Base-by-base conservation (phyloP, 2,888 invertebrate genomes). In the Lepas anatifera region DNA sequence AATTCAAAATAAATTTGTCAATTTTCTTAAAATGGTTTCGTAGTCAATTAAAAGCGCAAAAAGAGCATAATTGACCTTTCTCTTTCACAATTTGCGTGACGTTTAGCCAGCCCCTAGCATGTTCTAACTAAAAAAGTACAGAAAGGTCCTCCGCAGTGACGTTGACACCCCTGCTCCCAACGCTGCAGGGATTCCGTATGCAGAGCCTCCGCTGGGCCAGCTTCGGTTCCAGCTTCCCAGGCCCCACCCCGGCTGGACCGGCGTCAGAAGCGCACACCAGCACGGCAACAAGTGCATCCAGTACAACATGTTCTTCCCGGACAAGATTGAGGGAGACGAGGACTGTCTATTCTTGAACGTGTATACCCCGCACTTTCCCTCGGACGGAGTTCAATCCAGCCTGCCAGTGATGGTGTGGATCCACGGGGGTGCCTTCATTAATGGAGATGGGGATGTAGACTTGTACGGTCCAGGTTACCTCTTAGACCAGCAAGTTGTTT, bases 311-410 rank as follows among this genome's bases (percentile, higher is more conserved):
- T 29, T 52, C 13, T n/a, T 29, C 8, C 29, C 13, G 27, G 92
- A 90, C 79, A 91, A 89, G 78, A 93, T 93, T 78, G 90, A 90
- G 0, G 91, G 90, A 6, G 92, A 92, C 52, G 97, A 97, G 82
- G 97, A 97, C 81, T 98, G 97, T 78, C 84, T 97, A 11, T 97
- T 95, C 80, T 83, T 97, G 77, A 97, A 96, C 80, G 86, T 97
- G 73, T 97, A 95, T 94, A 92, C 92, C 41, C 96, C 96, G 27
- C 77, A 77, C 58, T 74, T 72, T 32, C 68, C 69, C 2, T 48
- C 46, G 18, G 27, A 27, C 2, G 29, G 29, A 0, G 10, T 10
- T 8, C 10, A 22, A 7, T 2, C 37, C 7, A 37, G 41, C 10
- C 37, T 32, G 32, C 16, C 72, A 70, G 74, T 66, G 25, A 48